Conservation (phyloP, 92 coral and sea anemone genomes). For the Plumapathes pennacea region DNA sequence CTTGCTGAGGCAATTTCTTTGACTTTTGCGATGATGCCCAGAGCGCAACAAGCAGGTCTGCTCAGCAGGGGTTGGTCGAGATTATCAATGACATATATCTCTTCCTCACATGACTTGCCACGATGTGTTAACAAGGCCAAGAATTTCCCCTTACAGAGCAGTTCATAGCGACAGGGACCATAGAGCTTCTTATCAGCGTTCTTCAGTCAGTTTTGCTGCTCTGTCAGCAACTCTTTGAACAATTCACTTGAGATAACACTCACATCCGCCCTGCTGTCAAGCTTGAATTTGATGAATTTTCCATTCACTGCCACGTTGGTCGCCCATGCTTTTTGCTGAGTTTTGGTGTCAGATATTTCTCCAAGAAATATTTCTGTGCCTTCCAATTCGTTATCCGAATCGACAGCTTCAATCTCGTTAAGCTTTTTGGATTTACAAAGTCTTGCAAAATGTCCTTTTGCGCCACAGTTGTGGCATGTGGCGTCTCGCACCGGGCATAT, state of each 20-base stretch:
- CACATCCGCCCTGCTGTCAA: too few species aligned
- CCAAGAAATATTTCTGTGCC: too few species aligned
- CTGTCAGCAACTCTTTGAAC: too few species aligned
- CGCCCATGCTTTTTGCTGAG: too few species aligned
- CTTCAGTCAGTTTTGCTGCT: background rate
- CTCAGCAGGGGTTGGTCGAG: conserved; percentile 25
- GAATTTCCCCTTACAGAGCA: conserved; percentile 8
- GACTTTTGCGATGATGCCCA: conserved; percentile 39
- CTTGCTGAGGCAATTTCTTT: conserved; percentile 12
- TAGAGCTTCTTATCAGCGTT: conserved; percentile 1
- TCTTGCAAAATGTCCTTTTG: conserved; percentile 25
- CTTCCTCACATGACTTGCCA: conserved; percentile 6
- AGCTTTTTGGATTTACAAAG: too few species aligned
- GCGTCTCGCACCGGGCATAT: conserved; percentile 24
- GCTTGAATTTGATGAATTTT: too few species aligned
- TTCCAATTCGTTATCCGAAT: too few species aligned
- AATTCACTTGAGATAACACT: too few species aligned
- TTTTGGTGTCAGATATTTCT: too few species aligned
- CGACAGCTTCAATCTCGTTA: too few species aligned
- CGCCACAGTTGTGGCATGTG: conserved; percentile 16
- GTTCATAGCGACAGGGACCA: conserved; percentile 4
- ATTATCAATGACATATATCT: conserved; percentile 14
- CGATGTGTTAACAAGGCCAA: conserved; percentile 8
- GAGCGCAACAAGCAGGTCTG: conserved; percentile 41
- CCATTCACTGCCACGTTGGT: too few species aligned